Evolutionary conservation across 2,113 vertebrate species (phyloP), one percentile per base, ranked within the genome.

Genomic region (Reinhardtius hippoglossoides): DNA sequence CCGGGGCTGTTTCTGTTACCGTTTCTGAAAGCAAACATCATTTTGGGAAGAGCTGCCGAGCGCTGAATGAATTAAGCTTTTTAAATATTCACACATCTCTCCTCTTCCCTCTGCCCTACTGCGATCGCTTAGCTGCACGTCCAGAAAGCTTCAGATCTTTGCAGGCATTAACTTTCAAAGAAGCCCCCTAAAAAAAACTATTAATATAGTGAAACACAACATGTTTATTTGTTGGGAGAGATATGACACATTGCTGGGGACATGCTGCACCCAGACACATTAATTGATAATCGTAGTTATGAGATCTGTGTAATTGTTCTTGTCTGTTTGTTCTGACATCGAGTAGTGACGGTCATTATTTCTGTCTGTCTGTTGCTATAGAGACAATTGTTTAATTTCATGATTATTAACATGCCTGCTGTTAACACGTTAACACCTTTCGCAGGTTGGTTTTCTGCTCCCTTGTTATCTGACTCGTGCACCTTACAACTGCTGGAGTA

Each of bases 61-160:
- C 35, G 21, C 26, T 50, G 63, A 80, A 70, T 79, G 72, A 79
- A 85, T 90, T 80, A 78, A 83, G 78, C 54, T 71, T 82, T 44
- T 84, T 87, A 75, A 89, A 90, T 90, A 92, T 89, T 90, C 84
- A 69, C 59, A 70, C 27, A 10, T 20, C 81, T 65, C 82, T 81
- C 78, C 74, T 83, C 78, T 76, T 71, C 74, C 57, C 77, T 60
- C 57, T 54, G 15, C 27, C 77, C 77, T 18, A 65, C 83, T 75
- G 86, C 23, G 74, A 87, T 75, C 66, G n/a, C 83, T 92, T 80
- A 82, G 75, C 71, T 42, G 58, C 78, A 14, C 1, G 10, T 65
- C 80, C 69, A 74, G 27, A 65, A 67, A 82, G 76, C 67, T 64
- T 88, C 14, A 83, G 83, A 82, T 86, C 81, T 82, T 68, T 18